Percentiles rank a stretch among this genome's conserved stretches.
Conservation (phyloP, 2,113 vertebrate species). For the Ailurus styani region DNA sequence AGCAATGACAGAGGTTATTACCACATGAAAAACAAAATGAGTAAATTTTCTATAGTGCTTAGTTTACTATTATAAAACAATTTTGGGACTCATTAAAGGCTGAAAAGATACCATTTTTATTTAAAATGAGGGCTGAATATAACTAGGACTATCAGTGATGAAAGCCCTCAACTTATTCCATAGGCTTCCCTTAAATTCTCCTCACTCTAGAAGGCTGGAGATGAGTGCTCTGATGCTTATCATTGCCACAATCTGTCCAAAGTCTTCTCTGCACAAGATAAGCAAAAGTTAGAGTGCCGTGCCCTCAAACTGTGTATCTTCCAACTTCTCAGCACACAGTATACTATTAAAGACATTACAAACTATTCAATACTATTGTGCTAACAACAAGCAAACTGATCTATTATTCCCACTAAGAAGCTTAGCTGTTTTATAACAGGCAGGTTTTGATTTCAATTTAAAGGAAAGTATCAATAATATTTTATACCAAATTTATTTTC, state of each 20-base stretch:
- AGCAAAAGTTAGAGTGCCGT: not conserved
- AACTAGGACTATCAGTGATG: not conserved
- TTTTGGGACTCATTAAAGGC: conserved; percentile 29
- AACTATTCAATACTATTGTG: not conserved
- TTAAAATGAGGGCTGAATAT: not conserved
- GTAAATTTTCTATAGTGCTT: conserved; percentile 17
- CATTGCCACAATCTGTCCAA: not conserved
- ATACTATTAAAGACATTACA: not conserved
- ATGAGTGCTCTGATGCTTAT: not conserved
- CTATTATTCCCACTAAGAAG: not conserved
- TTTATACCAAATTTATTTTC: not conserved
- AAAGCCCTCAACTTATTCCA: not conserved
- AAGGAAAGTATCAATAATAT: not conserved
- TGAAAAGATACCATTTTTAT: not conserved
- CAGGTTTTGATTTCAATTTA: not conserved
- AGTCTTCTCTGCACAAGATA: not conserved
- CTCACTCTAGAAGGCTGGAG: not conserved
- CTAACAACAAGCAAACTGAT: not conserved
- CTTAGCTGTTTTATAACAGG: not conserved
- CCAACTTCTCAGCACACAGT: not conserved
- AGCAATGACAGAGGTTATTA: conserved; percentile 38
- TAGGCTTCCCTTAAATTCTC: not conserved
- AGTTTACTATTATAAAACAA: conserved; percentile 47
- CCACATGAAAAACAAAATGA: conserved; percentile 35
- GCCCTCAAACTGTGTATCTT: not conserved